These are phyloP conservation scores for Isaurus tuberculatus DNA, from an alignment of 92 coral and sea anemone species.

Conservation along the genomic window DNA sequence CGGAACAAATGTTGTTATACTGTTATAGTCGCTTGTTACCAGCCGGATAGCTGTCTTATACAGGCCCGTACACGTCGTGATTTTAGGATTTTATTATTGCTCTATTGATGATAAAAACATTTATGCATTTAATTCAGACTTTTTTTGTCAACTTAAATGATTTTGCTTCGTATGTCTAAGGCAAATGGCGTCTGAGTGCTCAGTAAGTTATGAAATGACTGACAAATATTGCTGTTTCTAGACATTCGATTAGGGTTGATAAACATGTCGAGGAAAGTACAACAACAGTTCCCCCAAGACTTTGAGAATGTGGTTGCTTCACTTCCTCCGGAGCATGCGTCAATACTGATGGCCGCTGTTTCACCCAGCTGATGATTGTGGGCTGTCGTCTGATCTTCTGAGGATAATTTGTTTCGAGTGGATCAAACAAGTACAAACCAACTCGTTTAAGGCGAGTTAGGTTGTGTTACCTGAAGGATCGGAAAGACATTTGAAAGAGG, in stretches of 20 bases:
- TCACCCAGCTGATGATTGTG: slow-evolving; percentile 38
- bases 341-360: slow-evolving; percentile 74
- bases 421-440: not conserved
- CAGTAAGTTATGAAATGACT: not conserved
- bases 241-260: slow-evolving; percentile 88
- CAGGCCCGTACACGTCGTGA: too few relatives aligned
- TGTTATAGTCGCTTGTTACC: too few relatives aligned
- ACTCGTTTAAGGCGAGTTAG: not conserved
- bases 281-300: slow-evolving; percentile 90
- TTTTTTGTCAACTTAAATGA: too few relatives aligned
- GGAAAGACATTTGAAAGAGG: not conserved
- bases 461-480: not conserved
- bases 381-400: not conserved
- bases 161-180: not conserved
- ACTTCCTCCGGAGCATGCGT: slow-evolving; percentile 88
- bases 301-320: slow-evolving; percentile 79
- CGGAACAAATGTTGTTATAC: too few relatives aligned
- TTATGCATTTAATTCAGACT: too few relatives aligned
- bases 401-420: not conserved
- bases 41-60: too few relatives aligned
- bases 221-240: slow-evolving; percentile 32
- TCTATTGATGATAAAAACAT: too few relatives aligned
- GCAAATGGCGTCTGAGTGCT: not conserved
- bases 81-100: too few relatives aligned
- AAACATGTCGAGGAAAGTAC: slow-evolving; percentile 78